phyloP scores from a whole-genome alignment of 2,113 vertebrate genomes.

The Ploceus nigricollis region DNA sequence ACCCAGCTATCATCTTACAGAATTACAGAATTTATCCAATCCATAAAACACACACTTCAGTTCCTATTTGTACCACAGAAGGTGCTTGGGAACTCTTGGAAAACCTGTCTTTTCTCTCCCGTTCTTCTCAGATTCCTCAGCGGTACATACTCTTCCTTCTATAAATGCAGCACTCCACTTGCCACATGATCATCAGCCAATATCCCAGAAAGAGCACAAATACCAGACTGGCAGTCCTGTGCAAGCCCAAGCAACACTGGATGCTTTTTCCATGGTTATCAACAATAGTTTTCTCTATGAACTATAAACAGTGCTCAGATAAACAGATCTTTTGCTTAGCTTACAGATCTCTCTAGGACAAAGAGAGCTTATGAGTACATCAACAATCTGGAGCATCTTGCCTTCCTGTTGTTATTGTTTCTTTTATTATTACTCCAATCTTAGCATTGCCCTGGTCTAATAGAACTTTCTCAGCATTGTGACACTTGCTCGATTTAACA shows the following conservation, averaged over 20 bases:
- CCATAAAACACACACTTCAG: not conserved
- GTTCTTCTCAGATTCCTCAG: not conserved
- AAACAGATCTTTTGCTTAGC: not conserved
- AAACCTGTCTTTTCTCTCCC: not conserved
- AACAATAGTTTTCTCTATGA: not conserved
- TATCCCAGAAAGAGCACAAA: not conserved
- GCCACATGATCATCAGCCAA: accelerated
- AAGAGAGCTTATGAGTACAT: not conserved
- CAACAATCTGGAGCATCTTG: not conserved
- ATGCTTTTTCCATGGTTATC: not conserved
- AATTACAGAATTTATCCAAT: not conserved
- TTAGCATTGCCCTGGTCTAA: not conserved
- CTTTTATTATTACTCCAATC: not conserved
- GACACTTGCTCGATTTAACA: not conserved
- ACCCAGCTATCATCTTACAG: not conserved
- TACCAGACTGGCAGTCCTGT: not conserved
- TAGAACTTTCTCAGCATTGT: not conserved
- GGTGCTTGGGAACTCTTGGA: not conserved
- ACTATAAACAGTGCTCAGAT: not conserved
- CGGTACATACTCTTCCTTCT: not conserved
- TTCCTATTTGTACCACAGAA: not conserved
- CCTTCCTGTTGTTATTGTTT: not conserved
- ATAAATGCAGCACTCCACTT: not conserved
- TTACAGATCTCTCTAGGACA: not conserved
- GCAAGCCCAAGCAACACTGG: not conserved